Base-by-base conservation (phyloP, 2,797 vertebrate species). In the Rhodeus uyekii region DNA sequence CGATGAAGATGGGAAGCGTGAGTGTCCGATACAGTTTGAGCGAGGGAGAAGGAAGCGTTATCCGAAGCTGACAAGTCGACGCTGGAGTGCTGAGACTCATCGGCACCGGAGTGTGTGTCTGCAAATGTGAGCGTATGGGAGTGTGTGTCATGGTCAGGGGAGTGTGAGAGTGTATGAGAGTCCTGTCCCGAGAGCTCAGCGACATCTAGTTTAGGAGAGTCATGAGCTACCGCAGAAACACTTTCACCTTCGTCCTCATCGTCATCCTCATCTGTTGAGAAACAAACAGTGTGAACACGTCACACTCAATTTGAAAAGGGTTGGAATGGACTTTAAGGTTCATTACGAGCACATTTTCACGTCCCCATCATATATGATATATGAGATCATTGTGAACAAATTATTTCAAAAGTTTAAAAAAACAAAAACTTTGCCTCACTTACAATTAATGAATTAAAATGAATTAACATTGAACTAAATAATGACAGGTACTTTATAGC, bases 51-150 rank as follows among this genome's bases (percentile, higher is more conserved):
- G 13, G 78, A 80, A 22, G 63, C 46, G 7, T 81, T 78, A 44
- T 73, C 65, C 0, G 75, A 63, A 53, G 13, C 8, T 5, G 48
- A 27, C 36, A 82, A 64, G 38, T 82, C 80, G 4, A 75, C 5
- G 19, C 87, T 88, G 48, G 87, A 88, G 12, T 88, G 85, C 72
- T 88, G 87, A 12, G 87, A 88, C 32, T 88, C 87, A 3, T 87
- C 87, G 3, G 83, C 83, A n/a, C 82, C 73, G 0, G 84, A 87
- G 68, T 86, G 87, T 7, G 85, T 83, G 19, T 88, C 87, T 69
- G 83, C 22, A n/a, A 83, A 53, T 5, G 79, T 67, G 44, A 83
- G 78, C 4, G 75, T 38, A 4, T 83, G 78, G 39, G 85, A 77
- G 42, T 79, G 80, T 1, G 69, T 55, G 38, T 68, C 75, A n/a